Base-by-base conservation (phyloP, 2,113 vertebrate genomes). In the Lepus timidus region DNA sequence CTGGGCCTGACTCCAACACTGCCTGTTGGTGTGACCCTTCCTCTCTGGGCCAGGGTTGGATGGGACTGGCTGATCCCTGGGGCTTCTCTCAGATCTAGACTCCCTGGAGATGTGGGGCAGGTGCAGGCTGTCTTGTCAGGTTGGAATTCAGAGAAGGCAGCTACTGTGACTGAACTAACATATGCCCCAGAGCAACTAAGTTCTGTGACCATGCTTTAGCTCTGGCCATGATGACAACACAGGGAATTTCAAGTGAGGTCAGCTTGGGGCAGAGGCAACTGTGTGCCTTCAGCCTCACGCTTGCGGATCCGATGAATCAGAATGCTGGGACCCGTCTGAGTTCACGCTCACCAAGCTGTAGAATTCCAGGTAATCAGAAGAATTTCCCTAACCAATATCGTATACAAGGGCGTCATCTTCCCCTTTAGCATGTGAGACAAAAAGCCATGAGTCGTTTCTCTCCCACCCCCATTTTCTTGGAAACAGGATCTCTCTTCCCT, bases 241-340 rank as follows among this genome's bases (percentile, higher is more conserved):
- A 75, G 16, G 81, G 93, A 94, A 62, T 97, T 97, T 98, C 75
- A 96, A 88, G 55, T 79, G 67, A 95, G 29, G 27, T 86, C 85
- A 81, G 70, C 39, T 92, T 70, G 33, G 91, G 25, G 25, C 78
- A 97, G 83, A 92, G 55, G 65, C 79, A 71, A 51, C 89, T 73
- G 78, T 29, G 39, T 39, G 71, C 74, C 22, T 90, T 80, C 83
- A 74, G 55, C 76, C 96, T 82, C 19, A 0, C 0, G 22, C 93
- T 71, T 94, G 83, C 5, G 49, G 61, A 36, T 95, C 33, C 94
- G 86, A 92, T 88, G 93, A 87, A 93, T 93, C 82, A 96, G 93
- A 97, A 97, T 88, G 91, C 33, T 84, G 36, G 61, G 84, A 84
- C 71, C 67, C 80, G 70, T 92, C 68, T 1, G 10, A 44, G 79